Percentiles rank a stretch among this genome's conserved stretches.
phyloP scores from a whole-genome alignment of 2,113 vertebrate species.

The Polyodon spathula region DNA sequence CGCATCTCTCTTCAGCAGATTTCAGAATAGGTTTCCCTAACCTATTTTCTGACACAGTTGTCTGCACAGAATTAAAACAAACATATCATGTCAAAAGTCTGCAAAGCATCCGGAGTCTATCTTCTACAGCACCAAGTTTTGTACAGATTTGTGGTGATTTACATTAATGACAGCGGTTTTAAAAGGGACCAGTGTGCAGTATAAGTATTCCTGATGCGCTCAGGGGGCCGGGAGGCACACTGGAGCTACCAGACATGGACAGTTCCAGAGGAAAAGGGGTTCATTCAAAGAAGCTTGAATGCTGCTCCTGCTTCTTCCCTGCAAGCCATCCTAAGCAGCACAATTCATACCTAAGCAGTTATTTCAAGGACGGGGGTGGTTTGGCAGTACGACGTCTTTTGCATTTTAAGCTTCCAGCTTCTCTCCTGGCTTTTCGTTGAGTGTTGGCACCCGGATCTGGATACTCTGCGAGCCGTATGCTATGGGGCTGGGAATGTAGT shows the following conservation, averaged over 20 bases:
- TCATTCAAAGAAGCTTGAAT: constrained; percentile 24
- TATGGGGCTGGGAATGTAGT: constrained; percentile 86
- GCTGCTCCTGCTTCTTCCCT: constrained; percentile 38
- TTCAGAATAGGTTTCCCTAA: constrained; percentile 22
- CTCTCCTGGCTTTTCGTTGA: constrained; percentile 47
- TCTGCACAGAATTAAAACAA: constrained; percentile 42
- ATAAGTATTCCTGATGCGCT: constrained; percentile 23
- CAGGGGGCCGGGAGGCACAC: constrained; percentile 2
- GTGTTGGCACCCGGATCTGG: constrained; percentile 33
- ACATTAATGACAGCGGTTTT: background rate
- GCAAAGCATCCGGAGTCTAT: background rate
- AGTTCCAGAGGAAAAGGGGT: constrained; percentile 41
- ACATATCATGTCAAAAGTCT: constrained; percentile 21
- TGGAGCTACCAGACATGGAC: constrained; percentile 21
- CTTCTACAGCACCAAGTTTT: background rate
- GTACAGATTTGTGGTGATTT: background rate
- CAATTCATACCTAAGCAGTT: constrained; percentile 17
- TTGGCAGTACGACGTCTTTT: background rate
- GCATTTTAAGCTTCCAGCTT: too few species aligned
- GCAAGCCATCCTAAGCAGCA: constrained; percentile 21
- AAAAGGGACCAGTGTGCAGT: too few species aligned
- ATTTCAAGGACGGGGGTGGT: constrained; percentile 4
- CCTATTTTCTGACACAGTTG: constrained; percentile 19
- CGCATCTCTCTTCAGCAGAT: constrained; percentile 28
- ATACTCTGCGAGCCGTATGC: constrained; percentile 37